Evolutionary conservation across 1,140 invertebrate genomes (phyloP).

Genomic region (Ceratina calcarata): DNA sequence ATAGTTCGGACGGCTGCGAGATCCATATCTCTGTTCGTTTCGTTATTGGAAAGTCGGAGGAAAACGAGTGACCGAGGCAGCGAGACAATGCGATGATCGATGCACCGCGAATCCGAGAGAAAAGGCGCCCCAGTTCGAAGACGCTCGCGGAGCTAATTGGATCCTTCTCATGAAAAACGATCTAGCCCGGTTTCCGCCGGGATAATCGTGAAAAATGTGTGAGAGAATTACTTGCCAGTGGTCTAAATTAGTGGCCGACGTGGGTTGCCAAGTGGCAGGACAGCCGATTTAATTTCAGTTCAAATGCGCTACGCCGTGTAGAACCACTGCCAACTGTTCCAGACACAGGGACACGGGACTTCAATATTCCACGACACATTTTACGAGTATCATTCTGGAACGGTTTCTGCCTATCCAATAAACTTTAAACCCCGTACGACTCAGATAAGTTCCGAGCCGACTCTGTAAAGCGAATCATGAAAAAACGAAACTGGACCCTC

Average conservation of each 20-base stretch:
- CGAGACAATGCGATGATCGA: background rate
- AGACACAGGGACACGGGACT: background rate
- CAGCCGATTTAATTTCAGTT: conserved; percentile 49
- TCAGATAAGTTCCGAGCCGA: background rate
- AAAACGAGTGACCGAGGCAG: background rate
- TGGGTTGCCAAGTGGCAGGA: conserved; percentile 25
- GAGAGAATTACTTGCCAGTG: conserved; percentile 32
- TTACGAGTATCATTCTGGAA: conserved; percentile 41
- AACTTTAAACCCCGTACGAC: conserved; percentile 4
- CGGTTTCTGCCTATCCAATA: conserved; percentile 14
- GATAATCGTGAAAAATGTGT: conserved; percentile 38
- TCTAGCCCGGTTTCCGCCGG: background rate
- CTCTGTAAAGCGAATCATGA: background rate
- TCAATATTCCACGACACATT: conserved; percentile 33
- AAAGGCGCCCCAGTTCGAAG: background rate
- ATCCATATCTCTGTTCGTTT: too few relatives aligned
- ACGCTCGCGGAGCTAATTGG: conserved; percentile 12
- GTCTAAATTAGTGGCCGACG: conserved; percentile 28
- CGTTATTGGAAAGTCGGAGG: background rate
- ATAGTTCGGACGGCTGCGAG: too few relatives aligned
- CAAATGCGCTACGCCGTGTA: conserved; percentile 21
- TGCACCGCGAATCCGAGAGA: background rate
- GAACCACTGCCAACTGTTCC: conserved; percentile 44
- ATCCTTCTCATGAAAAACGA: conserved; percentile 15
- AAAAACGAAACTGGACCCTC: background rate